Conservation (phyloP, 2,797 vertebrate species). For the Bovichtus variegatus region DNA sequence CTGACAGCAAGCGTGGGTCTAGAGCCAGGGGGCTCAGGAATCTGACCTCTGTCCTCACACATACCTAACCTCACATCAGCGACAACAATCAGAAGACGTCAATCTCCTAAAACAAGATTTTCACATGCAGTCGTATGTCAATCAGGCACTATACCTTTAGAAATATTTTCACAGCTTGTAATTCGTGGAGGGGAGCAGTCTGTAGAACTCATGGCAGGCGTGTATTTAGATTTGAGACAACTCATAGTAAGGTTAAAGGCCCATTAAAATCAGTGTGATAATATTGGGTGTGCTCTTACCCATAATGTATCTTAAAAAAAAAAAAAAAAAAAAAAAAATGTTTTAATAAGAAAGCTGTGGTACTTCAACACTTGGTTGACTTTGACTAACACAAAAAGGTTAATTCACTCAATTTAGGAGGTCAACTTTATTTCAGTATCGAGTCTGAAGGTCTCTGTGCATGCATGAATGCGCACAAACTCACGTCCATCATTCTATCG, state of each 20-base stretch:
- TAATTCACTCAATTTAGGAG: background rate
- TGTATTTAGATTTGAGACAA: background rate
- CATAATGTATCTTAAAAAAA: background rate
- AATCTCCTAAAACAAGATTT: background rate
- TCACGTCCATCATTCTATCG: constrained; percentile 1
- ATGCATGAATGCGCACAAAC: constrained; percentile 4
- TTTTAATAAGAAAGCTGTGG: background rate
- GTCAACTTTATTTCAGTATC: background rate
- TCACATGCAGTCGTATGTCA: background rate
- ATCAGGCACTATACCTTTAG: background rate
- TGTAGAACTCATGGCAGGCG: background rate
- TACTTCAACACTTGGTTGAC: background rate
- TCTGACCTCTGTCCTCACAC: constrained; percentile 62
- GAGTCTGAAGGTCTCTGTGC: background rate
- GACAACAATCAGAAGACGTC: background rate
- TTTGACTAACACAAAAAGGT: constrained; percentile 1
- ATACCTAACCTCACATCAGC: constrained; percentile 21
- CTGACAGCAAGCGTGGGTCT: constrained; percentile 38
- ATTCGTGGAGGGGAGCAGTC: background rate
- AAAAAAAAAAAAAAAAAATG: no score
- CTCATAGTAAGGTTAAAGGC: no score
- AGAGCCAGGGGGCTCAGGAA: constrained; percentile 38
- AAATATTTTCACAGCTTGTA: background rate
- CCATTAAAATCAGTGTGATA: background rate
- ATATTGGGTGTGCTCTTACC: background rate